These are phyloP conservation scores for Nomada lathburiana DNA, from an alignment of 2,888 invertebrate species.

Conservation along the genomic window DNA sequence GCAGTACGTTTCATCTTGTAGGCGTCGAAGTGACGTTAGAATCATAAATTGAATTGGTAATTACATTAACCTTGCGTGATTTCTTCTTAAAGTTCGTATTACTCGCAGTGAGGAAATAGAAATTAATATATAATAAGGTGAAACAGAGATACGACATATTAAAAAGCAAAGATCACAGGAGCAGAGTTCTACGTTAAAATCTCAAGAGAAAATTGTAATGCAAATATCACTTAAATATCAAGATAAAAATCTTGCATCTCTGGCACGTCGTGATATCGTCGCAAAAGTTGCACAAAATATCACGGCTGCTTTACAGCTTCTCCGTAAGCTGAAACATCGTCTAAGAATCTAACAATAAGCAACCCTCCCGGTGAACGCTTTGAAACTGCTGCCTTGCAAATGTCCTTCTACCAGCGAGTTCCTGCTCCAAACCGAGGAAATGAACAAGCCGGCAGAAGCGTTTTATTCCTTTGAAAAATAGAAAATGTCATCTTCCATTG, in stretches of 20 bases:
- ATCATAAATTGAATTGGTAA: too few species aligned
- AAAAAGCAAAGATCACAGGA: too few species aligned
- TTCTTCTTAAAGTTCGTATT: too few species aligned
- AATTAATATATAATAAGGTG: too few species aligned
- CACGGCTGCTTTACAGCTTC: conserved; percentile 5
- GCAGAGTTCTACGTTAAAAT: too few species aligned
- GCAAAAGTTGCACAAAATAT: conserved; percentile 20
- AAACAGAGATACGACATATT: too few species aligned
- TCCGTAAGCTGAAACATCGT: conserved; percentile 21
- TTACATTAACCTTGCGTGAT: too few species aligned
- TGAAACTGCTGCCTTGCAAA: conserved; percentile 47
- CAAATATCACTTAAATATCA: too few species aligned
- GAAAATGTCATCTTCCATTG: conserved; percentile 33
- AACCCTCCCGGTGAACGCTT: conserved; percentile 33
- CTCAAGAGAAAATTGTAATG: too few species aligned
- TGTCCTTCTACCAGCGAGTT: conserved; percentile 33
- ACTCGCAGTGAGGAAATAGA: too few species aligned
- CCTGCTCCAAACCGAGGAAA: conserved; percentile 9
- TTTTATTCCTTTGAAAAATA: conserved; percentile 47
- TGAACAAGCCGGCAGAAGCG: conserved; percentile 25
- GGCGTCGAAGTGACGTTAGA: too few species aligned
- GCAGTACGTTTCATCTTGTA: background rate
- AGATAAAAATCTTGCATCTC: too few species aligned
- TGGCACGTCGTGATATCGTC: background rate
- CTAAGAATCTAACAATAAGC: conserved; percentile 40